These are phyloP conservation scores for Cathartes aura DNA, from an alignment of 2,113 vertebrate genomes.

Conservation along the genomic window DNA sequence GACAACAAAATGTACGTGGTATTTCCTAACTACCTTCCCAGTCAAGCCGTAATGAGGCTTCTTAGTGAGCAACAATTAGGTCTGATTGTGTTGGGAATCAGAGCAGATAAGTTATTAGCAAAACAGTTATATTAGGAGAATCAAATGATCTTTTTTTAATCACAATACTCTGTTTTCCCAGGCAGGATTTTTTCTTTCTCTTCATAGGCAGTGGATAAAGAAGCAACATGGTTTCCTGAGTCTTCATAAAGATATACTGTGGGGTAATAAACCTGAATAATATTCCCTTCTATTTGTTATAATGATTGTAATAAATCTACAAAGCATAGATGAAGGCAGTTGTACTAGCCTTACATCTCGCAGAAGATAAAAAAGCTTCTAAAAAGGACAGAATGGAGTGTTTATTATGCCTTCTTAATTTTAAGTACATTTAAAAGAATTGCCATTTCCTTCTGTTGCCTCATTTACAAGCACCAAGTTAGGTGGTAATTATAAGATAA, in stretches of 20 bases:
- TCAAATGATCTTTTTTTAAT: conserved; percentile 62
- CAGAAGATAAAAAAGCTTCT: conserved; percentile 41
- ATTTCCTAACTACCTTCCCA: conserved; percentile 15
- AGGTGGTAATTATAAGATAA: conserved; percentile 74
- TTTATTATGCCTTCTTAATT: conserved; percentile 70
- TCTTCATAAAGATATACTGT: conserved; percentile 56
- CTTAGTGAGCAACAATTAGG: conserved; percentile 53
- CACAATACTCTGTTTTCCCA: conserved; percentile 34
- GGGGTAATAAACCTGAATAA: conserved; percentile 56
- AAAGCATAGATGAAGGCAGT: conserved; percentile 53
- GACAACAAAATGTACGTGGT: not conserved
- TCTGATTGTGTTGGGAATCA: conserved; percentile 70
- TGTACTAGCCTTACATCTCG: conserved; percentile 24
- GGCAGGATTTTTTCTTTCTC: conserved; percentile 41
- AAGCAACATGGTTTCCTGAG: conserved; percentile 46
- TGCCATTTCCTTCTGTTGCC: conserved; percentile 70
- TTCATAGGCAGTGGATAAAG: conserved; percentile 40
- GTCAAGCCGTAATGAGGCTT: not conserved
- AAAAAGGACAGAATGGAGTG: conserved; percentile 52
- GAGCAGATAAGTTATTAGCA: conserved; percentile 65
- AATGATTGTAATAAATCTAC: conserved; percentile 66
- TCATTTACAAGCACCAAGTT: conserved; percentile 71
- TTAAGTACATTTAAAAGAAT: conserved; percentile 72
- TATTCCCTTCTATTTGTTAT: conserved; percentile 58
- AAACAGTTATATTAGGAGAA: conserved; percentile 63